phyloP scores from a whole-genome alignment of 2,888 invertebrate species.

The Blastobasis lacticolella region DNA sequence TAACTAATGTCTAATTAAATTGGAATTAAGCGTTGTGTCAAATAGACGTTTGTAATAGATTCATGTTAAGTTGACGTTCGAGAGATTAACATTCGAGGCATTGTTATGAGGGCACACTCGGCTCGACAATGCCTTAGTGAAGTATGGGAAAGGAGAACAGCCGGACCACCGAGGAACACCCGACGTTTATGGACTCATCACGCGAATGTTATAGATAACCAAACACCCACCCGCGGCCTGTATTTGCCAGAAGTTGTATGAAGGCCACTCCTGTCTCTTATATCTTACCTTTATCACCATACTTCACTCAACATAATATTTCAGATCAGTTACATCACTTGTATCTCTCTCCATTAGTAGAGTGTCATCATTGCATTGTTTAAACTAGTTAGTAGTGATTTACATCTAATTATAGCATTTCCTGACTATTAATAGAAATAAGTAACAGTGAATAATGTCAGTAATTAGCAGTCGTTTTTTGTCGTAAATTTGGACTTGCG shows the following conservation, averaged over 20 bases:
- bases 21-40: slow-evolving; percentile 17
- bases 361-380: background rate
- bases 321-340: background rate
- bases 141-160: background rate
- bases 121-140: background rate
- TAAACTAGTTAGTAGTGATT: background rate
- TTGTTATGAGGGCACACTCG: background rate
- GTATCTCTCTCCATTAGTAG: too few species aligned
- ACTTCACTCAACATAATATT: background rate
- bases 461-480: background rate
- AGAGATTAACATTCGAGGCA: background rate
- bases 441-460: background rate
- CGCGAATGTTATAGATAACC: background rate
- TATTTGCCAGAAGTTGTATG: slow-evolving; percentile 62
- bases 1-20: slow-evolving; percentile 1
- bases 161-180: background rate
- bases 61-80: background rate
- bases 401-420: background rate
- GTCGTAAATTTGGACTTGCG: slow-evolving; percentile 65
- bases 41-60: background rate
- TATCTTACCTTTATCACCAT: background rate
- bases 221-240: slow-evolving; percentile 34
- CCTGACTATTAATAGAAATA: background rate
- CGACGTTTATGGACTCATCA: background rate
- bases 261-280: background rate